A percentile compares a stretch with the other conserved stretches of the same genome.
Evolutionary conservation across 2,113 vertebrate species (phyloP).

Genomic region (Aphyosemion australe): DNA sequence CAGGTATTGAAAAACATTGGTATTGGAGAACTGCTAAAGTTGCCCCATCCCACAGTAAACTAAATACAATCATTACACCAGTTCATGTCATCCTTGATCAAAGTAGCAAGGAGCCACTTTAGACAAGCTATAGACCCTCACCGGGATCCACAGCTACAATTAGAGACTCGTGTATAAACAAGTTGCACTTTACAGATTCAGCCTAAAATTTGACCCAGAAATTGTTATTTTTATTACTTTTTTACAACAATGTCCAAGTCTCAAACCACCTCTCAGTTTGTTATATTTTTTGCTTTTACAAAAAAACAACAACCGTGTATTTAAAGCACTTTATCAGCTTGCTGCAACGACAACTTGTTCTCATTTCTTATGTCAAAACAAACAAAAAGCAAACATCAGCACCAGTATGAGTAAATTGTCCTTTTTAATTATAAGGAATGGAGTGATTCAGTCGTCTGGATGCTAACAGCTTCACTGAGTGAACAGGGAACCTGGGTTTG

Average conservation of each 20-base stretch:
- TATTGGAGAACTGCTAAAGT: not conserved
- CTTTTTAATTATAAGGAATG: not conserved
- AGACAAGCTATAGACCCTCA: no score
- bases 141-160: no score
- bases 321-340: not conserved
- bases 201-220: no score
- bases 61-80: not conserved
- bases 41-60: no score
- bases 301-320: not conserved
- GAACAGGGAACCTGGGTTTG: not conserved
- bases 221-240: no score
- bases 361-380: not conserved
- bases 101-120: not conserved
- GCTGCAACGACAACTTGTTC: not conserved
- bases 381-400: not conserved
- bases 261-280: not conserved
- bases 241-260: no score
- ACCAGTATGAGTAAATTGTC: not conserved
- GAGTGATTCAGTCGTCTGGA: not conserved
- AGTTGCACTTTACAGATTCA: no score
- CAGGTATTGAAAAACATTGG: no score
- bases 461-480: not conserved
- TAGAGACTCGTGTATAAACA: not conserved
- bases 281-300: no score
- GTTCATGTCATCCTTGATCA: not conserved